Base-by-base conservation (phyloP, 2,888 invertebrate species). In the Stenodera caucasica region DNA sequence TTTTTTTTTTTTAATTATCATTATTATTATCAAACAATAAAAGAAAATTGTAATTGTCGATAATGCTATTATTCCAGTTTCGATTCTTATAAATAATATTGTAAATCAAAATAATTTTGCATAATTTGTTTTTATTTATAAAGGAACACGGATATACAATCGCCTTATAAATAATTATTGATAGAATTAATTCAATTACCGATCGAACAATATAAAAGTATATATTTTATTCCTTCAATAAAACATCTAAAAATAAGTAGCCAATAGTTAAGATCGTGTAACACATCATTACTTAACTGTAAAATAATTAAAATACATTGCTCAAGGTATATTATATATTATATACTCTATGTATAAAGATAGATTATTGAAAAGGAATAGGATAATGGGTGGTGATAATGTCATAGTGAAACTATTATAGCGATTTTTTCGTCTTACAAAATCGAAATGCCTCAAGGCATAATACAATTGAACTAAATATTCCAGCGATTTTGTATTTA, bases 221-320 rank as follows among this genome's bases (percentile, higher is more conserved):
- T 33, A 50, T 45, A 45, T 26, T 26, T 26, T 26, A 26, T 26
- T 26, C 5, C 26, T 26, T 26, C 5, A 26, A 26, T 26, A 26
- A 26, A 26, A 26, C 5, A 26, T 26, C 26, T 26, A 5, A 26
- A 2, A 26, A 26, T 4, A 26, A 26, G 26, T 26, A 5, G 26
- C 5, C 5, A 26, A 11, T 45, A 45, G 45, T 45, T 21, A 45
- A 23, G n/a, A 58, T 26, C 61, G 58, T 62, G 58, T 58, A 58
- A 62, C 53, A 53, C 53, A 53, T 58, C 49, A 40, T 61, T 62
- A 58, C 62, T 56, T 62, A 66, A 84, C 88, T 87, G 75, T 33
- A 26, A 75, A 75, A 60, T 63, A 55, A 60, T 59, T 57, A 53
- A 40, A 45, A 29, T 23, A 49, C 14, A 30, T 63, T 63, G 49